phyloP scores from a whole-genome alignment of 1,140 invertebrate genomes.

The Chymomyza costata region DNA sequence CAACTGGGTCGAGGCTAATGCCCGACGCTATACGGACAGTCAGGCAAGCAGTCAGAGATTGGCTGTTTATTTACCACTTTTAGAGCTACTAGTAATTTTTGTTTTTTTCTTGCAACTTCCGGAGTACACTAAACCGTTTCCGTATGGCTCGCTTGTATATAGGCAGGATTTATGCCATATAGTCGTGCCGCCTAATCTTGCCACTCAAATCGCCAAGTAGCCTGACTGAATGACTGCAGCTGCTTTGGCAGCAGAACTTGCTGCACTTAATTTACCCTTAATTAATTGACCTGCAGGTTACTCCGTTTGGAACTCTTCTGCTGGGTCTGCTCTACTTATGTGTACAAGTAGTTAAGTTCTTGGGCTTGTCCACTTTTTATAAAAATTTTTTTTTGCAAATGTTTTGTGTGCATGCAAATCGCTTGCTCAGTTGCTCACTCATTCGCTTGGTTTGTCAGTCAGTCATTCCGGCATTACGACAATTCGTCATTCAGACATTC shows the following conservation, averaged over 20 bases:
- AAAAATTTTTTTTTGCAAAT: slow-evolving; percentile 68
- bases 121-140: slow-evolving; percentile 62
- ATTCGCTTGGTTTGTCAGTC: slow-evolving; percentile 17
- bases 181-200: slow-evolving; percentile 45
- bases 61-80: slow-evolving; percentile 37
- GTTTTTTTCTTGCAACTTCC: slow-evolving; percentile 48
- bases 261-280: slow-evolving; percentile 70
- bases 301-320: neutral
- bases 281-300: slow-evolving; percentile 68
- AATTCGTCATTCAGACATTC: slow-evolving; percentile 8
- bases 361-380: slow-evolving; percentile 34
- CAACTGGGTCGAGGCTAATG: slow-evolving; percentile 2
- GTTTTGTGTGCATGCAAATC: slow-evolving; percentile 69
- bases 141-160: slow-evolving; percentile 35
- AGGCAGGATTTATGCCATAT: slow-evolving; percentile 51
- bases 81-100: no score
- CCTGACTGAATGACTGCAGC: slow-evolving; percentile 12
- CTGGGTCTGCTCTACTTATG: slow-evolving; percentile 22
- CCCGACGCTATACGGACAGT: neutral
- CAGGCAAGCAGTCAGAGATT: slow-evolving; percentile 1
- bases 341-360: no score
- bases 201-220: slow-evolving; percentile 66
- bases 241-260: slow-evolving; percentile 26
- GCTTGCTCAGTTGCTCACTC: slow-evolving; percentile 44
- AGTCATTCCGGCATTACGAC: slow-evolving; percentile 20